Conservation (phyloP, 2,888 invertebrate genomes). For the Ferdinandea cuprea region DNA sequence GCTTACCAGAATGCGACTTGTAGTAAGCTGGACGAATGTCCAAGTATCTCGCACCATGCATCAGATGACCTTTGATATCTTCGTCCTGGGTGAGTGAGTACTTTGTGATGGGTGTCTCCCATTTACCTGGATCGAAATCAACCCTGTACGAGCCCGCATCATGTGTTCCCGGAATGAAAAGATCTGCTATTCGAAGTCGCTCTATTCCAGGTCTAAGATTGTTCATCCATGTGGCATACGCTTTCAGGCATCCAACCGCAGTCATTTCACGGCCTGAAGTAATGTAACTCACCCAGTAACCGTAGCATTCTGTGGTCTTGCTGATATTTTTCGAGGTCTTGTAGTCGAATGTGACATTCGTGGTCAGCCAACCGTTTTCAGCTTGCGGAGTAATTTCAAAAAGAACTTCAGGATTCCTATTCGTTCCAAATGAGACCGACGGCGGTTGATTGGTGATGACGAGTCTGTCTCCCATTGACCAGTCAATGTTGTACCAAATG, state of each 20-base stretch:
- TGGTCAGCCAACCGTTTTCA: slow-evolving; percentile 68
- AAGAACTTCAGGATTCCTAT: slow-evolving; percentile 39
- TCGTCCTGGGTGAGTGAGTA: slow-evolving; percentile 84
- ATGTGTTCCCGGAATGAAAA: slow-evolving; percentile 87
- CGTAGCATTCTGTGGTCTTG: slow-evolving; percentile 74
- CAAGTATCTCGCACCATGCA: slow-evolving; percentile 84
- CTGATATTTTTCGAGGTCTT: slow-evolving; percentile 53
- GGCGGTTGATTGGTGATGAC: slow-evolving; percentile 71
- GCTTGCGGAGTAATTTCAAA: slow-evolving; percentile 26
- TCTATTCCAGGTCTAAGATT: slow-evolving; percentile 81
- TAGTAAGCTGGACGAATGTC: slow-evolving; percentile 84
- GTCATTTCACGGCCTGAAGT: slow-evolving; percentile 75
- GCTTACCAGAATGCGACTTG: slow-evolving; percentile 70
- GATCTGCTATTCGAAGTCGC: slow-evolving; percentile 81
- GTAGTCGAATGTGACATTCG: slow-evolving; percentile 70
- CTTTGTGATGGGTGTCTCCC: slow-evolving; percentile 78
- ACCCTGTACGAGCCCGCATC: slow-evolving; percentile 84
- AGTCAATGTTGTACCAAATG: slow-evolving; percentile 69
- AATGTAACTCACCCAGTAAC: slow-evolving; percentile 75
- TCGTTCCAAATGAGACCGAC: slow-evolving; percentile 1
- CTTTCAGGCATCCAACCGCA: slow-evolving; percentile 82
- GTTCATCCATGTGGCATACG: slow-evolving; percentile 84
- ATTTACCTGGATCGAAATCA: slow-evolving; percentile 38
- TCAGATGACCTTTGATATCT: slow-evolving; percentile 84
- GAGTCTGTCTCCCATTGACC: slow-evolving; percentile 63